Evolutionary conservation across 2,113 vertebrate genomes (phyloP).

Genomic region (Atrichornis clamosus): DNA sequence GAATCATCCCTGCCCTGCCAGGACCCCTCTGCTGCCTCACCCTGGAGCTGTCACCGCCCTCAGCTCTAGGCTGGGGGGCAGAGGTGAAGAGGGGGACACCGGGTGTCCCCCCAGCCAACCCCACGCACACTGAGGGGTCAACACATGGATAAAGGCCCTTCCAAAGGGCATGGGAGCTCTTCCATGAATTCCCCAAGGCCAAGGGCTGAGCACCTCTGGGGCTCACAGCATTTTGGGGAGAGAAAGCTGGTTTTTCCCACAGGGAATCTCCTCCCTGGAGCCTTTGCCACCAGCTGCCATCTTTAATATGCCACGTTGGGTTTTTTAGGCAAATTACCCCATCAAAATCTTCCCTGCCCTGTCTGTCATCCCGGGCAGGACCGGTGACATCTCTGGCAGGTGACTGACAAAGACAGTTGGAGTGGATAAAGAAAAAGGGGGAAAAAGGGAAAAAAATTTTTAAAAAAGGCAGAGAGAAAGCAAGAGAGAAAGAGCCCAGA

Average conservation of each 20-base stretch:
- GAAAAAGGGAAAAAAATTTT: neutral
- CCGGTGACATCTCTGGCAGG: constrained; percentile 78
- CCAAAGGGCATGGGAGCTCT: neutral
- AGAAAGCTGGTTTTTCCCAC: rapidly evolving
- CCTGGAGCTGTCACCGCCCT: neutral
- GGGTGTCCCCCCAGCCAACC: neutral
- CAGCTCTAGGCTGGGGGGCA: neutral
- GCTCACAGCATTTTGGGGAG: neutral
- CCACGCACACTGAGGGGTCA: rapidly evolving
- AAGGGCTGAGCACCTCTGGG: neutral
- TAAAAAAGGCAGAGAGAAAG: neutral
- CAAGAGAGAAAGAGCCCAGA: constrained; percentile 37
- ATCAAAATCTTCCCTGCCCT: constrained; percentile 76
- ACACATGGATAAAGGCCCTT: rapidly evolving
- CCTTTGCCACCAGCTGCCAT: constrained; percentile 42
- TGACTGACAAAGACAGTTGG: constrained; percentile 78
- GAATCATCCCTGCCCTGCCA: neutral
- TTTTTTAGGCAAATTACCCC: constrained; percentile 82
- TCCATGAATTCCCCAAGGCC: neutral
- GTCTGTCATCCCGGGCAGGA: constrained; percentile 71
- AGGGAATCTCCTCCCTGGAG: neutral
- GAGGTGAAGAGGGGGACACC: neutral
- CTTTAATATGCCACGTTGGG: constrained; percentile 66
- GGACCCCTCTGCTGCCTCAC: neutral
- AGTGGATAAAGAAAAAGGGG: neutral